Percentiles rank a stretch among this genome's conserved stretches.
Conservation (phyloP, 1,140 invertebrate genomes). For the Drosophila pseudoobscura region DNA sequence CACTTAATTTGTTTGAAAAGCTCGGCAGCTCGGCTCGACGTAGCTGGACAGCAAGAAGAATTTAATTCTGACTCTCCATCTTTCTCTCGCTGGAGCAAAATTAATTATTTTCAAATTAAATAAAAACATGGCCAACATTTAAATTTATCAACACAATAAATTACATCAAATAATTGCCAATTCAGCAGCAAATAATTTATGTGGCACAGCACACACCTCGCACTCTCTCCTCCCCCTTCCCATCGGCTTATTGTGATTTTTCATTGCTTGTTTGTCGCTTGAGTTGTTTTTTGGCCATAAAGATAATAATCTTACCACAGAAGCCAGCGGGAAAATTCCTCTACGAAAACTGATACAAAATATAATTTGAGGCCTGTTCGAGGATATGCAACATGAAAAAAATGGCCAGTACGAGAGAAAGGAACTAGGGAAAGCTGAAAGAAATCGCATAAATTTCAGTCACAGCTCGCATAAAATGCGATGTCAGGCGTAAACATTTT, state of each 20-base stretch:
- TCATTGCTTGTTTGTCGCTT: conserved; percentile 22
- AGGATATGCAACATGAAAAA: too few relatives aligned
- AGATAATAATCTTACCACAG: conserved; percentile 10
- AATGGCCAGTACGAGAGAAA: too few relatives aligned
- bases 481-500: too few relatives aligned
- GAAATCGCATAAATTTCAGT: too few relatives aligned
- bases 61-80: neutral
- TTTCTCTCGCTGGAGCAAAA: neutral
- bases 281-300: conserved; percentile 17
- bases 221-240: too few relatives aligned
- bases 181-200: conserved; percentile 9
- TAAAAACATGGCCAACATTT: neutral
- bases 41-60: neutral
- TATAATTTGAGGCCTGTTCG: too few relatives aligned
- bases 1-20: neutral
- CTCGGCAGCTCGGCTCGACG: neutral
- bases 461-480: too few relatives aligned
- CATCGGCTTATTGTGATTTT: conserved; percentile 9
- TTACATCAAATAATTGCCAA: conserved; percentile 15
- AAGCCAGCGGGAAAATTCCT: too few relatives aligned
- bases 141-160: neutral
- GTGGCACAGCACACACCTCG: conserved; percentile 1
- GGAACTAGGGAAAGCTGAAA: too few relatives aligned
- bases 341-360: too few relatives aligned
- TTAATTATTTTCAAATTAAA: conserved; percentile 1